Conservation (phyloP, 1,140 invertebrate genomes). For the Phymorhynchus buccinoides region DNA sequence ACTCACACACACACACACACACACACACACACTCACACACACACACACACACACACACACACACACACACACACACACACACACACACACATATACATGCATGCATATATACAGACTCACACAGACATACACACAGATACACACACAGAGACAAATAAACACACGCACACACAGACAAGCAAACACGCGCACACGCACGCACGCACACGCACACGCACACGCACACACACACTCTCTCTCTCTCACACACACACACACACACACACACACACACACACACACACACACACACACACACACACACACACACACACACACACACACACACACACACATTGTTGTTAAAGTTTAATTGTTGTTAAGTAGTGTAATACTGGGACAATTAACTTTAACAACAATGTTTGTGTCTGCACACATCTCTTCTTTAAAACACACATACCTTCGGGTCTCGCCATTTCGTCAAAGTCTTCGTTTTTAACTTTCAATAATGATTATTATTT, state of each 20-base stretch:
- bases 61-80: not conserved
- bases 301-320: not conserved
- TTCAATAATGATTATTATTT: too few species aligned
- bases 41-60: constrained; percentile 22
- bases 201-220: not conserved
- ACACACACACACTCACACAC: constrained; percentile 1
- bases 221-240: not conserved
- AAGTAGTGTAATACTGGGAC: too few species aligned
- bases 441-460: too few species aligned
- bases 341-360: too few species aligned
- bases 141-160: constrained; percentile 7
- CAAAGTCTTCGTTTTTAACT: too few species aligned
- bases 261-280: not conserved
- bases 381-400: too few species aligned
- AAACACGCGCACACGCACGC: not conserved
- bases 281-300: not conserved
- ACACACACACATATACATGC: not conserved
- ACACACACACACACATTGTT: not conserved
- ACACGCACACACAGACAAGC: constrained; percentile 17
- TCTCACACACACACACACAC: not conserved
- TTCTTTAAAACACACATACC: not conserved
- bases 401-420: too few species aligned
- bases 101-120: not conserved
- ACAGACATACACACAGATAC: not conserved
- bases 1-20: constrained; percentile 4